Evolutionary conservation across 1,140 invertebrate genomes (phyloP).

Genomic region (Papilio aristodemus): DNA sequence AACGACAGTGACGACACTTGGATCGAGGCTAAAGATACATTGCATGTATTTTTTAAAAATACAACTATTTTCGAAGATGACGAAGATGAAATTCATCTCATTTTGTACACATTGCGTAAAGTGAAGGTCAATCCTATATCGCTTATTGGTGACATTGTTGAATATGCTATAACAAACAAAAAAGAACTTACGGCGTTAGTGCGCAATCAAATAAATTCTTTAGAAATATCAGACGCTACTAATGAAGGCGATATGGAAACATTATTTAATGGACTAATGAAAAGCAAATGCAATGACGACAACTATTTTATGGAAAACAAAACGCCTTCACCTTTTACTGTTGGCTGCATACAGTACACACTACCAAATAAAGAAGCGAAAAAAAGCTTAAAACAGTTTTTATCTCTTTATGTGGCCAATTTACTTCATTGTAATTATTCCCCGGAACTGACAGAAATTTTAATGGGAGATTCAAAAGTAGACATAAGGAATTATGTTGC

Average conservation of each 20-base stretch:
- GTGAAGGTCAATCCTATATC: constrained; percentile 54
- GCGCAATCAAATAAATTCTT: constrained; percentile 59
- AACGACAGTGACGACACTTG: constrained; percentile 71
- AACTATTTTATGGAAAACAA: constrained; percentile 67
- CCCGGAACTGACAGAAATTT: constrained; percentile 66
- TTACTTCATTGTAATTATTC: constrained; percentile 73
- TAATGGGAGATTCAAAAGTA: constrained; percentile 67
- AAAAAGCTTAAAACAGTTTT: constrained; percentile 64
- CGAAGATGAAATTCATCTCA: constrained; percentile 84
- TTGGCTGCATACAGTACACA: constrained; percentile 68
- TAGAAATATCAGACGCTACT: constrained; percentile 56
- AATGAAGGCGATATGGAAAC: constrained; percentile 60
- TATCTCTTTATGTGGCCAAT: constrained; percentile 67
- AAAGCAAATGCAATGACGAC: constrained; percentile 55
- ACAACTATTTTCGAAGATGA: constrained; percentile 83
- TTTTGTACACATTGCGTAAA: constrained; percentile 81
- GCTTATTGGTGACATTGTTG: constrained; percentile 65
- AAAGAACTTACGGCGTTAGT: constrained; percentile 58
- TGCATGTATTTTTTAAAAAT: constrained; percentile 81
- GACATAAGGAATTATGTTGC: constrained; percentile 68
- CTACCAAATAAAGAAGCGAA: constrained; percentile 60
- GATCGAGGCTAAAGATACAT: constrained; percentile 67
- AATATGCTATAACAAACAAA: constrained; percentile 59
- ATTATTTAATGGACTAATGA: constrained; percentile 71
- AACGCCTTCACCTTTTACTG: constrained; percentile 69